A percentile compares a stretch with the other conserved stretches of the same genome.
These are phyloP conservation scores for Euschistus heros DNA, from an alignment of 1,140 invertebrate genomes.

Conservation along the genomic window DNA sequence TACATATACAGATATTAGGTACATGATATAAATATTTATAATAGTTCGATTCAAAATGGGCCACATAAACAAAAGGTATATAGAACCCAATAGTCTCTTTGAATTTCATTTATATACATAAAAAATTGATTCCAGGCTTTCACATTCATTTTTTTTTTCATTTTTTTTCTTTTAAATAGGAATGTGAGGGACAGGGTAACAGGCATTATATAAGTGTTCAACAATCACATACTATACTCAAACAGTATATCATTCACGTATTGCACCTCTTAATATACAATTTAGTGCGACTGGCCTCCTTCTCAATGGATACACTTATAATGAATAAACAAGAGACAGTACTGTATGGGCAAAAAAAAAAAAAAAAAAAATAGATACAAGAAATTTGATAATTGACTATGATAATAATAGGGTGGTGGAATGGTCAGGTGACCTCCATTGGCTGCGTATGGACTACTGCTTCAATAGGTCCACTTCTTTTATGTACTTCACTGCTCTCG, in stretches of 20 bases:
- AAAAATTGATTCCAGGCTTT: too few species aligned
- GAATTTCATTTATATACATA: too few species aligned
- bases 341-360: slow-evolving; percentile 7
- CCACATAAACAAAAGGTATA: background rate
- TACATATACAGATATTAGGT: background rate
- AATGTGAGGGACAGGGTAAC: slow-evolving; percentile 12
- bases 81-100: too few species aligned
- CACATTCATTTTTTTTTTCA: too few species aligned
- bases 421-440: slow-evolving; percentile 28
- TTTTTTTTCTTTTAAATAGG: background rate
- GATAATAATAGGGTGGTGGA: background rate
- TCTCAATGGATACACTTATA: background rate
- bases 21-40: background rate
- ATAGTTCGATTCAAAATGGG: slow-evolving; percentile 12
- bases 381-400: slow-evolving; percentile 5
- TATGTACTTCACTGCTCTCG: slow-evolving; percentile 20
- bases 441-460: slow-evolving; percentile 21
- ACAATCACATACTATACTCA: slow-evolving; percentile 7
- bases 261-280: background rate
- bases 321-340: slow-evolving; percentile 11
- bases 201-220: background rate
- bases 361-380: background rate
- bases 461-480: slow-evolving; percentile 3
- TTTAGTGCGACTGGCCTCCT: background rate
- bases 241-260: background rate